Base-by-base conservation (phyloP, 2,113 vertebrate genomes). In the Poeciliopsis occidentalis region DNA sequence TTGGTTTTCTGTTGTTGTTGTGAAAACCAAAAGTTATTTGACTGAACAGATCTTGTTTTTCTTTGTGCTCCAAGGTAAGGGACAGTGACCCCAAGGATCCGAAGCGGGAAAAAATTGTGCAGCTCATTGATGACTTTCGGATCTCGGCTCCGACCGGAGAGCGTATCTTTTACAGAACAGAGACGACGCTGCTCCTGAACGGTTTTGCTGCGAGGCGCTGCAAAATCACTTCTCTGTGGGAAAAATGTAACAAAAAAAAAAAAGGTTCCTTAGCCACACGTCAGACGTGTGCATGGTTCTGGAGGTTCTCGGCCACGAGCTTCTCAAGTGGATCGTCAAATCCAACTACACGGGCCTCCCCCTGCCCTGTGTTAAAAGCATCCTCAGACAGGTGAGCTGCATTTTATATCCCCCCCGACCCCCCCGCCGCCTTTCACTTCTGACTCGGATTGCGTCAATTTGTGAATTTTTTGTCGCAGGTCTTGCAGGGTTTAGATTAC, bases 241-340 rank as follows among this genome's bases (percentile, higher is more conserved):
- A 3, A 37, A 37, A 11, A 37, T 2, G 29, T 29, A 29, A 29
- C 2, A 29, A 29, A 29, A 29, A 29, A 10, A 37, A 2, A 41
- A 75, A 62, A 27, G 27, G 8, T 26, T 71, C 86, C 83, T 92
- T 78, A 87, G 75, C 15, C 32, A 71, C 6, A 73, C 22, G 12
- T 30, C 85, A 98, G 97, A 98, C 91, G 97, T 99, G 67, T 99
- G 97, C 90, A 98, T 99, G 97, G 97, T 99, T 79, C 96, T 99
- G 4, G 97, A 99, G 93, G 97, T 99, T 63, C 95, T 99, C 87
- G 97, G 97, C 32, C 96, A 98, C 85, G 97, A 99, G 81, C 94
- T 99, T 74, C 93, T 99, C 82, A 96, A 96, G 87, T 98, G 97
- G 97, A 98, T 99, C 81, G 93, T 99, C 85, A 98, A 96, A 61